Conservation (phyloP, 2,797 vertebrate species). For the Bucorvus abyssinicus region DNA sequence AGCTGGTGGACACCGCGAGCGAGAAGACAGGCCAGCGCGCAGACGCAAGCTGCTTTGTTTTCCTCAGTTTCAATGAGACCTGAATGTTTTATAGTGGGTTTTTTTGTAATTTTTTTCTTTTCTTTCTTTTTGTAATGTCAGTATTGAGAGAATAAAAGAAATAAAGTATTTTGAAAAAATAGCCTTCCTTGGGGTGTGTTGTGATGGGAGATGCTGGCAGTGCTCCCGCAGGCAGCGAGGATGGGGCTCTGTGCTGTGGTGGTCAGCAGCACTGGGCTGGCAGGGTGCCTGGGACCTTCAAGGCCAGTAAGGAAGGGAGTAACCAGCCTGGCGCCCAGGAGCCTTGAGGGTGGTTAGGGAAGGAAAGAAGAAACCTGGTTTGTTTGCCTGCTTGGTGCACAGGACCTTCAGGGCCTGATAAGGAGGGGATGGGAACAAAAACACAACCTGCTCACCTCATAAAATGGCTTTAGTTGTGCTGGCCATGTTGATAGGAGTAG, state of each 20-base stretch:
- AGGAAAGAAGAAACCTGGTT: not conserved
- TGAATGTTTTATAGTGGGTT: slow-evolving; percentile 77
- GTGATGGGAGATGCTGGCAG: not conserved
- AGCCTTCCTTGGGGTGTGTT: fast-evolving
- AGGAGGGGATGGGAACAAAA: no score
- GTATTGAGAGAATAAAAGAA: slow-evolving; percentile 68
- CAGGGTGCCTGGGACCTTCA: no score
- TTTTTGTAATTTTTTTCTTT: slow-evolving; percentile 66
- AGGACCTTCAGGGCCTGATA: not conserved
- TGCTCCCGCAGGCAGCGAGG: fast-evolving
- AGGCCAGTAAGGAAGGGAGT: no score
- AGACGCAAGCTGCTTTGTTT: slow-evolving; percentile 59
- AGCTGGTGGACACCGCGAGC: not conserved
- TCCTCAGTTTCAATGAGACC: slow-evolving; percentile 73
- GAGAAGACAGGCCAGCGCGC: slow-evolving; percentile 7
- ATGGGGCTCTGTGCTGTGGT: not conserved
- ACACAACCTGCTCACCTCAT: no score
- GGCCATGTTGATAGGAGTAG: not conserved
- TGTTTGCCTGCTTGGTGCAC: not conserved
- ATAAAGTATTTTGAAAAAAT: slow-evolving; percentile 77
- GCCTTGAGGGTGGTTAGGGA: not conserved
- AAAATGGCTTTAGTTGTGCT: no score
- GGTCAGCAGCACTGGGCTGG: not conserved
- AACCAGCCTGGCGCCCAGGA: not conserved
- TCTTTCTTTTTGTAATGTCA: slow-evolving; percentile 74